Base-by-base conservation (phyloP, 2,888 invertebrate species). In the Clusia tigrina region DNA sequence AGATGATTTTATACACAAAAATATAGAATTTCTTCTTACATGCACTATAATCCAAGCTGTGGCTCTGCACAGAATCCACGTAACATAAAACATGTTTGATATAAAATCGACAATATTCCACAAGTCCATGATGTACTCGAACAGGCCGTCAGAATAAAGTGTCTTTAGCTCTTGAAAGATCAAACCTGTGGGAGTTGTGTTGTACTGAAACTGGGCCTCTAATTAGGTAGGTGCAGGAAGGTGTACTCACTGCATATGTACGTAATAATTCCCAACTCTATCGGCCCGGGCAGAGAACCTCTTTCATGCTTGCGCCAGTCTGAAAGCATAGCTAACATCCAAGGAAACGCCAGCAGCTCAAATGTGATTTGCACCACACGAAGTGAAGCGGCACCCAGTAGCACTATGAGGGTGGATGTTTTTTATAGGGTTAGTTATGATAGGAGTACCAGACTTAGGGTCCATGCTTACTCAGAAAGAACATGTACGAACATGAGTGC, bases 91-190 rank as follows among this genome's bases (percentile, higher is more conserved):
- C 73, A 93, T 89, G 81, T 98, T 98, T 6, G 98, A 98, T 74
- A 97, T 92, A 81, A 98, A 98, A 84, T 98, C 98, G 2, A 98
- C 92, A 66, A 98, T 95, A 81, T 99, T 98, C 98, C 98, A 99
- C 69, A 98, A 88, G 83, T 99, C 98, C 70, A 91, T 91, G 52
- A 95, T 88, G 81, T 99, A 99, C 71, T 97, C 96, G 71, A 91
- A 85, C 6, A 98, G 84, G 0, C 98, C 98, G 60, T 92, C 93
- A 2, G 91, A 88, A 92, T 97, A 98, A 10, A 99, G 84, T 2
- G 96, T 88, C 79, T 94, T 90, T 68, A 98, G 90, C 86, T 99
- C 98, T 32, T 92, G 92, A 90, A 96, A 95, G 74, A 98, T 93
- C 63, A 98, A 87, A 86, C 98, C 98, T 95, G 26, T 51, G 2